Base-by-base conservation (phyloP, 30 jellyfish, hydroid and myxozoan species). In the Catostylus mosaicus region DNA sequence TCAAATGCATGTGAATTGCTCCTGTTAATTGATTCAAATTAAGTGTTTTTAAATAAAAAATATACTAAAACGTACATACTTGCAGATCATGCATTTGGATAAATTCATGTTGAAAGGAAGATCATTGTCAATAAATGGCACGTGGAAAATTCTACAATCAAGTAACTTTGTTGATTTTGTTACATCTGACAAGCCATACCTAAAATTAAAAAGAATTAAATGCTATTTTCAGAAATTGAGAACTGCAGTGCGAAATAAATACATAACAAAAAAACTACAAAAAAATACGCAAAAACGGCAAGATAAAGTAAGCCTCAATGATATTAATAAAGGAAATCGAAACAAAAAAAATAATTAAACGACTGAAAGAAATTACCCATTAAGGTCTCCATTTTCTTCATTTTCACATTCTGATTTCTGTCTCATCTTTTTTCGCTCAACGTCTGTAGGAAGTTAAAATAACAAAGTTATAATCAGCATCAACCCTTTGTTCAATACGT, bases 61-160 rank as follows among this genome's bases (percentile, higher is more conserved):
- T n/a, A n/a, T n/a, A n/a, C 54, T 40, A 14, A 22, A 20, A 66
- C 19, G 8, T 18, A 65, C 92, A 30, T 50, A 90, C 97, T 77
- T 83, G 93, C 97, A 91, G 33, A 84, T 67, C 95, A 74, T 73
- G 57, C 98, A 91, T 57, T 79, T 73, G 35, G 88, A 37, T 16
- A 91, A 26, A 24, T 40, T 77, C 83, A 91, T 57, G 0, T 93
- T 51, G 36, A 77, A 57, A 14, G 96, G 95, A 16, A 91, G 65
- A 30, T 91, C 98, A 36, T 61, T 46, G n/a, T 91, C 98, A 30
- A 26, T 40, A 33, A 76, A 91, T 27, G 98, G 96, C 5, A 91
- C 92, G 56, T 91, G 98, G 46, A 96, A 91, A 30, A 77, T 46
- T 45, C 88, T 62, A 34, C 98, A 91, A 57, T 91, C 85, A 26